Evolutionary conservation across 2,113 vertebrate genomes (phyloP).

Genomic region (Lonchura striata): DNA sequence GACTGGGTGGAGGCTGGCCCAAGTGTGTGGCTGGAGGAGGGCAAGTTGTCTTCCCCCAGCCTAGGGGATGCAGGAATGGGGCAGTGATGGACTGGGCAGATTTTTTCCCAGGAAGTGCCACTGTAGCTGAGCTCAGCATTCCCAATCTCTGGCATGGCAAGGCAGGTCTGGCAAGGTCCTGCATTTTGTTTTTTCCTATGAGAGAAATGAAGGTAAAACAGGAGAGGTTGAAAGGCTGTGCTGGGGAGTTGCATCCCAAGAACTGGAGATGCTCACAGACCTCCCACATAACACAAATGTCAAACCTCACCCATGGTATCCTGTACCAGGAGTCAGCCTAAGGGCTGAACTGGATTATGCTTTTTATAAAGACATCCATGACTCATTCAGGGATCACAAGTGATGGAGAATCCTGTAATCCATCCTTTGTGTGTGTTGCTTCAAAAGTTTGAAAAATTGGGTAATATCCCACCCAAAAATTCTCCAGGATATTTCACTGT

Average conservation of each 20-base stretch:
- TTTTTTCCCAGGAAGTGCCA: slow-evolving; percentile 60
- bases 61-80: slow-evolving; percentile 65
- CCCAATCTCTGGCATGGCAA: slow-evolving; percentile 50
- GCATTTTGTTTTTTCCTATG: slow-evolving; percentile 50
- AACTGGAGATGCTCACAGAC: not conserved
- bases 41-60: slow-evolving; percentile 5
- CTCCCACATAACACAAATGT: not conserved
- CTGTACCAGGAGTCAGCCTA: not conserved
- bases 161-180: slow-evolving; percentile 60
- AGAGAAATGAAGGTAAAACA: not conserved
- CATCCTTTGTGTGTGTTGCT: not conserved
- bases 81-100: slow-evolving; percentile 75
- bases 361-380: not conserved
- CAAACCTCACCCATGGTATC: not conserved
- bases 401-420: not conserved
- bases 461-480: not conserved
- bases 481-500: not conserved
- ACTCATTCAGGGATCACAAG: not conserved
- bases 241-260: not conserved
- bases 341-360: not conserved
- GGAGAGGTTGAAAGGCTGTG: not conserved
- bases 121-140: slow-evolving; percentile 65
- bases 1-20: slow-evolving; percentile 63
- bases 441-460: not conserved
- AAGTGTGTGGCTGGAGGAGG: slow-evolving; percentile 50